phyloP scores from a whole-genome alignment of 2,113 vertebrate species.

The Haemorhous mexicanus region DNA sequence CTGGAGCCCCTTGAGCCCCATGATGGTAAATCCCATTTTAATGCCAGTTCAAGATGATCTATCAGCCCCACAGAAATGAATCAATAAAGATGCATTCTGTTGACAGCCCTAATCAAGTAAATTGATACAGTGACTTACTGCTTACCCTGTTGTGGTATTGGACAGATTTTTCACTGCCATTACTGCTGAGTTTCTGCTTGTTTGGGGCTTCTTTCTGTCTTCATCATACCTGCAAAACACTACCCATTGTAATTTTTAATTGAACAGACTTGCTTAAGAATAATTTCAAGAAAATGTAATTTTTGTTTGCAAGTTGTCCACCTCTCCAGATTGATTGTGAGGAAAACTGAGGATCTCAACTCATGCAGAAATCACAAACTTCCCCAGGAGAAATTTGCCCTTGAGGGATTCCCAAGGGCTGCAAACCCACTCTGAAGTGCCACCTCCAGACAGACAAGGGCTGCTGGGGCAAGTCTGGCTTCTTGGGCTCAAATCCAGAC shows the following conservation, averaged over 20 bases:
- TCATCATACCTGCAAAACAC: not conserved
- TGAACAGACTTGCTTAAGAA: not conserved
- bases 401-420: not conserved
- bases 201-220: not conserved
- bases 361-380: not conserved
- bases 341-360: not conserved
- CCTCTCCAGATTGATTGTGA: not conserved
- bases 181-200: not conserved
- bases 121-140: not conserved
- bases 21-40: not conserved
- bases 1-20: not conserved
- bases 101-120: not conserved
- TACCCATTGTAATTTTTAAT: not conserved
- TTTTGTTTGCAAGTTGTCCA: not conserved
- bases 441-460: not conserved
- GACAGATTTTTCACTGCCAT: not conserved
- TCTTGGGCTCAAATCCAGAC: fast-evolving
- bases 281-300: not conserved
- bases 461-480: not conserved
- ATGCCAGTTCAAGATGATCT: not conserved
- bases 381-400: not conserved
- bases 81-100: not conserved
- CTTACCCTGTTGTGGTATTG: not conserved
- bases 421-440: not conserved
- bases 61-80: not conserved